phyloP scores from a whole-genome alignment of 2,888 invertebrate species.

The Lasioglossum leucozonium region DNA sequence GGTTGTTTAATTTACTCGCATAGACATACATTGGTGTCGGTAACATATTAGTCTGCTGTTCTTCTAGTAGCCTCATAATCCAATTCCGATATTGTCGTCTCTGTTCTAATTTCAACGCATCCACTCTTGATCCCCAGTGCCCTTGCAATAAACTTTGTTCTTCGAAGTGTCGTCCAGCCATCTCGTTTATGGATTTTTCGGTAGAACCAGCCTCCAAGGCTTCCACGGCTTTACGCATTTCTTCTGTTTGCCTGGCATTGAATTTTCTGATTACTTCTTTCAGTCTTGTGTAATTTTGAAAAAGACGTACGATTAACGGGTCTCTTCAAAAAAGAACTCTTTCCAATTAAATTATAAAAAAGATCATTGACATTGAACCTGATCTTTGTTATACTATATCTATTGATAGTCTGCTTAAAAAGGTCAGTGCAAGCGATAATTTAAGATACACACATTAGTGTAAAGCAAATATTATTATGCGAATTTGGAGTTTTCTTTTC shows the following conservation, averaged over 20 bases:
- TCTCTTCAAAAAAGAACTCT: neutral
- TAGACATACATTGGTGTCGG: constrained; percentile 85
- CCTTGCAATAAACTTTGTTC: constrained; percentile 93
- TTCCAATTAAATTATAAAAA: constrained; percentile 30
- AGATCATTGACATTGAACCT: constrained; percentile 30
- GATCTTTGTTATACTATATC: constrained; percentile 33
- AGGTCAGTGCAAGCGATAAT: constrained; percentile 60
- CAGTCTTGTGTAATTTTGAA: neutral
- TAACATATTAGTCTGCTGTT: constrained; percentile 87
- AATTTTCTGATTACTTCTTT: constrained; percentile 18
- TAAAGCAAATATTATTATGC: constrained; percentile 22
- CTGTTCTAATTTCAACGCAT: constrained; percentile 93
- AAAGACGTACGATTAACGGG: neutral
- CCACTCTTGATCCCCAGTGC: constrained; percentile 94
- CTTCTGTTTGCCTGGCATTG: constrained; percentile 90
- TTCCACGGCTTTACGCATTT: constrained; percentile 95
- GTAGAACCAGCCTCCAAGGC: constrained; percentile 91
- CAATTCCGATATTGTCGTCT: constrained; percentile 94
- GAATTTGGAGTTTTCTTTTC: constrained; percentile 39
- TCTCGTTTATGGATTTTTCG: constrained; percentile 93
- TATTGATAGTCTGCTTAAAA: constrained; percentile 40
- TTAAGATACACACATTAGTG: constrained; percentile 27
- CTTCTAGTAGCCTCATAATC: constrained; percentile 93
- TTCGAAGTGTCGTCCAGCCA: constrained; percentile 93
- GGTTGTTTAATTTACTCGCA: neutral